Base-by-base conservation (phyloP, 2,888 invertebrate species). In the Dorcus parallelipipedus region DNA sequence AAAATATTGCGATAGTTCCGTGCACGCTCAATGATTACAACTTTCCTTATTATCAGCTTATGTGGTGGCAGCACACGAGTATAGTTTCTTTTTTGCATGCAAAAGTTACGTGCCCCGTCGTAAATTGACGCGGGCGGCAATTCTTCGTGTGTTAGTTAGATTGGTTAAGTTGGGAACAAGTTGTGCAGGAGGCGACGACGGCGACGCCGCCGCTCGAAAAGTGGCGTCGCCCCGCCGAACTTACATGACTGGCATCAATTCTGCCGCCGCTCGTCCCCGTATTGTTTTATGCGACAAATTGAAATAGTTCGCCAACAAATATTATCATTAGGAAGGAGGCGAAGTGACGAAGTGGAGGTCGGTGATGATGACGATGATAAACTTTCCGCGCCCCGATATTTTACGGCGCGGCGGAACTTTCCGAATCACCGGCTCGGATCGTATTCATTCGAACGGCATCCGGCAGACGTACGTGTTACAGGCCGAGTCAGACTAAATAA, bases 111-210 rank as follows among this genome's bases (percentile, higher is more conserved):
- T 33, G 48, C 17, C 20, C 20, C 52, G 48, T 45, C 57, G 52
- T 51, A 57, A 52, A 57, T 57, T 57, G 57, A 57, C 52, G 57
- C 49, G 52, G 42, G 57, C 49, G 52, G 42, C 57, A 49, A 52
- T 57, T 52, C 52, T 57, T 57, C 52, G 57, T 57, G 49, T 52
- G 57, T 52, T 20, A 57, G 57, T 57, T 52, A 57, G 52, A 57
- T 57, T 57, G 57, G 57, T 52, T 57, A 57, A 57, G 57, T 57
- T 57, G 20, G 33, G 8, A 51, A 51, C 53, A 43, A 45, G 38
- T 52, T 42, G 23, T 53, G 53, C 33, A 53, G 45, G 33, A 45
- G 43, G 43, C 33, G 10, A 26, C 47, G 45, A 17, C 53, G 45
- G 10, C 20, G 43, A n/a, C 33, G 10, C 9, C 47, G 45, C 14